Percentiles rank a stretch among this genome's conserved stretches.
Conservation (phyloP, 2,888 invertebrate genomes). For the Meteorus cinctellus region DNA sequence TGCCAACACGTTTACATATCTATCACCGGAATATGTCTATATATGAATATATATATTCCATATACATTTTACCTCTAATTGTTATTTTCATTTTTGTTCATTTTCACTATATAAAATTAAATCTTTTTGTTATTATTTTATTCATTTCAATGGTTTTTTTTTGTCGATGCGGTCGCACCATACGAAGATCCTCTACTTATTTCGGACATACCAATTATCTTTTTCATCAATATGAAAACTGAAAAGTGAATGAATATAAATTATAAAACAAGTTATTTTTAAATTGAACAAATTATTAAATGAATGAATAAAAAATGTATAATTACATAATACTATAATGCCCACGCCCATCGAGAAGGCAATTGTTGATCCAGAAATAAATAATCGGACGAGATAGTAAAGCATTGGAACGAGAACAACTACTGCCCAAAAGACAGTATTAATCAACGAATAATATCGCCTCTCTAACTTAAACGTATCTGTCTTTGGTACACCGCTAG, state of each 20-base stretch:
- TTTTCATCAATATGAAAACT: conserved; percentile 86
- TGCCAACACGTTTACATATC: conserved; percentile 49
- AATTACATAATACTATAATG: conserved; percentile 86
- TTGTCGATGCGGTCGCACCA: conserved; percentile 75
- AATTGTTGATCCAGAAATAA: conserved; percentile 83
- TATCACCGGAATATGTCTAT: conserved; percentile 45
- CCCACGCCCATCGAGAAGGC: conserved; percentile 82
- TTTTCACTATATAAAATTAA: neutral
- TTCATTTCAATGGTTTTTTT: conserved; percentile 24
- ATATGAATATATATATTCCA: conserved; percentile 15
- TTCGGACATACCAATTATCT: conserved; percentile 88
- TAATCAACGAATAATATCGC: conserved; percentile 81
- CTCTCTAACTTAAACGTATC: conserved; percentile 77
- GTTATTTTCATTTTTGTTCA: neutral
- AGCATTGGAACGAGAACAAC: conserved; percentile 82
- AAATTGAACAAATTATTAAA: conserved; percentile 4
- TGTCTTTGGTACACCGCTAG: conserved; percentile 81
- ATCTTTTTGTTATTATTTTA: neutral
- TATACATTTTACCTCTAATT: neutral
- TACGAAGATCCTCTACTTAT: conserved; percentile 90
- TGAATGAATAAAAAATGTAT: conserved; percentile 50
- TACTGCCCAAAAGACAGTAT: conserved; percentile 82
- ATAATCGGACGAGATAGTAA: conserved; percentile 80
- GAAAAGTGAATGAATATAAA: conserved; percentile 71
- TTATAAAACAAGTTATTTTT: conserved; percentile 22